Evolutionary conservation across 2,797 vertebrate species (phyloP), one percentile per base, ranked within the genome.

Genomic region (Phataginus tetradactyla): DNA sequence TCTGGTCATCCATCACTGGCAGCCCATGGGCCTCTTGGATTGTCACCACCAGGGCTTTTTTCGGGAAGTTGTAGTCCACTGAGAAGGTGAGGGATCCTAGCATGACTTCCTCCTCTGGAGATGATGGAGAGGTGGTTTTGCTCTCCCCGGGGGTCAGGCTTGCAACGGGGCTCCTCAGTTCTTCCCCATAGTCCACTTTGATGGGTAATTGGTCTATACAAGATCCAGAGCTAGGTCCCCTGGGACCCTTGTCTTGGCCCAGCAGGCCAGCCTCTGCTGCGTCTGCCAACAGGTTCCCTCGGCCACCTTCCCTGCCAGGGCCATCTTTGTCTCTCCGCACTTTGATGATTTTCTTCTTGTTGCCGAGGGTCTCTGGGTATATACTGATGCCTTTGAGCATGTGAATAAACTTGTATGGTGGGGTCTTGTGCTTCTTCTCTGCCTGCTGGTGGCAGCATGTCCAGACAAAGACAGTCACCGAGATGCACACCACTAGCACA

Each of bases 381-480:
- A 99, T 99, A 97, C 99, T 99, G 98, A 99, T 99, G 94, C 99
- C 99, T 97, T 99, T 99, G 93, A 99, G 98, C 99, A 99, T 99
- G 98, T 99, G 99, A 79, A 99, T 99, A 98, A 99, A 99, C 98
- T 99, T 99, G 98, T 99, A 99, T 0, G 98, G 99, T 0, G 99
- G 99, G 0, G 98, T 98, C 95, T 99, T 97, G 91, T 99, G 98
- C 49, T 99, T 99, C 97, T 98, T 99, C 53, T 99, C 98, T 85
- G 99, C 99, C 9, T 99, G 99, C 13, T 99, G 99, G 97, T 99
- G 99, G 98, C 99, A 99, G 98, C 99, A 99, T 0, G 99, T 99
- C 99, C 99, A 99, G 89, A 99, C 98, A 96, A 99, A 99, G 63
- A 99, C 98, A 27, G 99, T 98, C 71, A 99, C 98, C 0, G 99